A percentile compares a stretch with the other conserved stretches of the same genome.
Evolutionary conservation across 2,113 vertebrate genomes (phyloP).

Genomic region (Malurus cyaneus): DNA sequence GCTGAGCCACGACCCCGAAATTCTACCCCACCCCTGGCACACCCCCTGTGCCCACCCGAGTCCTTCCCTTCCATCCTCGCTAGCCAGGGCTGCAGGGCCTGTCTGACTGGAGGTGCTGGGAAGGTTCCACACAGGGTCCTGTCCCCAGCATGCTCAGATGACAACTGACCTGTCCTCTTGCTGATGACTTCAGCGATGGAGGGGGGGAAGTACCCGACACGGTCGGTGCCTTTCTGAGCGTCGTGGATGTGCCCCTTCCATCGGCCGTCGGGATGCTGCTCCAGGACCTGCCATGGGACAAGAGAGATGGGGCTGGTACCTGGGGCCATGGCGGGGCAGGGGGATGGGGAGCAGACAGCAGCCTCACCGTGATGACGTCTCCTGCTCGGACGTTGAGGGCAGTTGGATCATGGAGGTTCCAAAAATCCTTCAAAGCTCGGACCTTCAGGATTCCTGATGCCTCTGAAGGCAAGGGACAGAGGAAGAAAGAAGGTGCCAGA

Average conservation of each 20-base stretch:
- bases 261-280: slow-evolving; percentile 90
- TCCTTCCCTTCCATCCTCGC: background rate
- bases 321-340: background rate
- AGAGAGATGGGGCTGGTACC: background rate
- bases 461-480: slow-evolving; percentile 75
- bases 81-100: background rate
- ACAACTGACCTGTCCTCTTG: slow-evolving; percentile 82
- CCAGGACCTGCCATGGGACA: slow-evolving; percentile 80
- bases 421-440: slow-evolving; percentile 93
- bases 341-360: background rate
- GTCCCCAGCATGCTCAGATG: background rate
- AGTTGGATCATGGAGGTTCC: slow-evolving; percentile 95
- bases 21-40: background rate
- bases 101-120: background rate
- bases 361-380: slow-evolving; percentile 90
- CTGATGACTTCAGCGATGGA: slow-evolving; percentile 95
- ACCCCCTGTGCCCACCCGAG: background rate
- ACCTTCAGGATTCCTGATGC: slow-evolving; percentile 93
- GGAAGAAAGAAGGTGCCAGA: background rate
- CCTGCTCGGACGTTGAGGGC: slow-evolving; percentile 93
- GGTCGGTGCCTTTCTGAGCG: slow-evolving; percentile 86
- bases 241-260: slow-evolving; percentile 98
- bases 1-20: background rate
- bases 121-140: background rate
- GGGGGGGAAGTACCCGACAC: slow-evolving; percentile 93